A percentile compares a stretch with the other conserved stretches of the same genome.
Conservation (phyloP, 2,113 vertebrate genomes). For the Opisthocomus hoazin region DNA sequence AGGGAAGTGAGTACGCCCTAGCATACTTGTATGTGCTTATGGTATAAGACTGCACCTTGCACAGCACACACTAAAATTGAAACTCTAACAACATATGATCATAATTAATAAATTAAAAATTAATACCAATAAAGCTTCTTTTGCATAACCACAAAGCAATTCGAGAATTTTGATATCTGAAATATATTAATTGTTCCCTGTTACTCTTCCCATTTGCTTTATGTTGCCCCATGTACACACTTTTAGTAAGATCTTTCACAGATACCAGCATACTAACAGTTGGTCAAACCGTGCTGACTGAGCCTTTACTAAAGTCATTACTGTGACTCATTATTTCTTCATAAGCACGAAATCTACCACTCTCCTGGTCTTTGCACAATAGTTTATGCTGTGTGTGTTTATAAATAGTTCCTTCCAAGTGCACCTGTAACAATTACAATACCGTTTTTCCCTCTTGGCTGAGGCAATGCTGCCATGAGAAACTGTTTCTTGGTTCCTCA, state of each 20-base stretch:
- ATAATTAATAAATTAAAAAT: background rate
- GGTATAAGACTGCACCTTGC: background rate
- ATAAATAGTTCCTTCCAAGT: background rate
- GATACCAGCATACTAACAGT: background rate
- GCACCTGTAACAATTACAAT: background rate
- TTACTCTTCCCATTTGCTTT: background rate
- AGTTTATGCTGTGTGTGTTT: background rate
- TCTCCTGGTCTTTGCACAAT: background rate
- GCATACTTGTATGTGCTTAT: background rate
- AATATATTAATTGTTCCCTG: background rate
- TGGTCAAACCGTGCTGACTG: background rate
- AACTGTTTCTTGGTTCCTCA: background rate
- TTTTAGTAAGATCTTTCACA: background rate
- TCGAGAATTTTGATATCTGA: rapidly evolving
- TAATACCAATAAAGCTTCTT: background rate
- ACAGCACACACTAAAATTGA: background rate
- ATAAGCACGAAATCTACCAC: background rate
- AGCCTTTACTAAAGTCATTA: background rate
- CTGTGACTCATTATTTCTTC: background rate
- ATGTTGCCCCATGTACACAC: rapidly evolving
- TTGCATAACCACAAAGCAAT: background rate
- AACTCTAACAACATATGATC: background rate
- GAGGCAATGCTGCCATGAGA: background rate
- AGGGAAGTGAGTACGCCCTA: background rate
- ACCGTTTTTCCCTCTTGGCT: rapidly evolving